Evolutionary conservation across 1,140 invertebrate species (phyloP).

Genomic region (Medauroidea extradentata): DNA sequence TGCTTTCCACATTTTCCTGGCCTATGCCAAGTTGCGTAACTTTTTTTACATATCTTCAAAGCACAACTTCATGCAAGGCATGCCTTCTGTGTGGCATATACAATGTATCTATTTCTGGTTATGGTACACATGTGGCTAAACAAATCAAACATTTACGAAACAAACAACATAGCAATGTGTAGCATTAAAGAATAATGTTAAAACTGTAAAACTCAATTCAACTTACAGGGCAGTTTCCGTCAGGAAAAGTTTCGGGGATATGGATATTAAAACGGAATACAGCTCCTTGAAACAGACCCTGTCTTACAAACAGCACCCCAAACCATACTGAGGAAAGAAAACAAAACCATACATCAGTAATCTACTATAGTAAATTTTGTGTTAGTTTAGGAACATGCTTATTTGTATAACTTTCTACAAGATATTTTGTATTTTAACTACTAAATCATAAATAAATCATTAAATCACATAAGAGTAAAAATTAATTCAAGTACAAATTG

Average conservation of each 20-base stretch:
- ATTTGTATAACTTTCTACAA: neutral
- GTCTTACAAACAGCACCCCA: slow-evolving; percentile 85
- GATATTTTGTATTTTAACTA: neutral
- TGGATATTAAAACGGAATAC: slow-evolving; percentile 83
- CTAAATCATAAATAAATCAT: neutral
- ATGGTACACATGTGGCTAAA: too few species aligned
- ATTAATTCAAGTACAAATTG: neutral
- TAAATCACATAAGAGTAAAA: neutral
- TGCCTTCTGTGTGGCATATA: too few species aligned
- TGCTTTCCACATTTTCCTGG: too few species aligned
- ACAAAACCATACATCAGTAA: slow-evolving; percentile 21
- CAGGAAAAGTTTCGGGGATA: slow-evolving; percentile 83
- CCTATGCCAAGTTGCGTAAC: too few species aligned
- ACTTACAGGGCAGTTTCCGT: slow-evolving; percentile 77
- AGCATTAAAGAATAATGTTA: too few species aligned
- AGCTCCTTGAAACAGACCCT: slow-evolving; percentile 81
- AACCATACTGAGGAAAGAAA: slow-evolving; percentile 77
- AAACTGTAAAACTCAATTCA: neutral
- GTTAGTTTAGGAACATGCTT: too few species aligned
- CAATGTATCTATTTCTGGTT: too few species aligned
- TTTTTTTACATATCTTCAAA: too few species aligned
- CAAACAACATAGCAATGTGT: too few species aligned
- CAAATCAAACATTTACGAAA: too few species aligned
- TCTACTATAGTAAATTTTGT: too few species aligned
- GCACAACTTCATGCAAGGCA: too few species aligned